These are phyloP conservation scores for Drosophila melanosoma DNA, from an alignment of 2,888 invertebrate species.

Conservation along the genomic window DNA sequence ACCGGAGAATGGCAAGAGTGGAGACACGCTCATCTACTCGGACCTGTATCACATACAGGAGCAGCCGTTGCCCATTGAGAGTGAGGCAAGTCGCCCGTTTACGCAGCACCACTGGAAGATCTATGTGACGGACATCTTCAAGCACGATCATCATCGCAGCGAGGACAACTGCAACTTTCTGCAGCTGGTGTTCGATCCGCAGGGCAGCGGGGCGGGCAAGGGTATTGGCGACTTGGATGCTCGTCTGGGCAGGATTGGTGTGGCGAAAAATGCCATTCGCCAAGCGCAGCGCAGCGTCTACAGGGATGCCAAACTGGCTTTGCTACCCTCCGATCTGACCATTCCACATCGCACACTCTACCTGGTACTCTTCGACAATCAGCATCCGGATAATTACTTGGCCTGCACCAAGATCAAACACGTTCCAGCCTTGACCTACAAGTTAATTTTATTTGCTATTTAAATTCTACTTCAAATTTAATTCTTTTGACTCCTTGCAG, in stretches of 20 bases:
- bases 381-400: conserved; percentile 90
- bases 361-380: conserved; percentile 92
- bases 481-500: conserved; percentile 84
- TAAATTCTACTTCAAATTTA: background rate
- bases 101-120: conserved; percentile 95
- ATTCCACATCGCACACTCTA: conserved; percentile 92
- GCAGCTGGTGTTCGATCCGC: conserved; percentile 93
- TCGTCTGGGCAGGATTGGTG: conserved; percentile 90
- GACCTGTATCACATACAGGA: conserved; percentile 90
- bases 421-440: conserved; percentile 88
- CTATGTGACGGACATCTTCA: conserved; percentile 94
- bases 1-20: conserved; percentile 86
- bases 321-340: conserved; percentile 90
- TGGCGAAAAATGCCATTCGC: conserved; percentile 88
- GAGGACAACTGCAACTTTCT: conserved; percentile 93
- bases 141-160: conserved; percentile 89
- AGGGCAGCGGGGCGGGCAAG: conserved; percentile 88
- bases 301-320: conserved; percentile 89
- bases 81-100: conserved; percentile 75
- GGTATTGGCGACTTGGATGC: conserved; percentile 92
- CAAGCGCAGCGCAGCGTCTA: conserved; percentile 86
- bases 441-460: conserved; percentile 86
- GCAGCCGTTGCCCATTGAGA: conserved; percentile 43
- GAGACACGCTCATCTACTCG: conserved; percentile 91
- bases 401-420: conserved; percentile 93